Evolutionary conservation across 2,888 invertebrate genomes (phyloP).

Genomic region (Mythimna vitellina): DNA sequence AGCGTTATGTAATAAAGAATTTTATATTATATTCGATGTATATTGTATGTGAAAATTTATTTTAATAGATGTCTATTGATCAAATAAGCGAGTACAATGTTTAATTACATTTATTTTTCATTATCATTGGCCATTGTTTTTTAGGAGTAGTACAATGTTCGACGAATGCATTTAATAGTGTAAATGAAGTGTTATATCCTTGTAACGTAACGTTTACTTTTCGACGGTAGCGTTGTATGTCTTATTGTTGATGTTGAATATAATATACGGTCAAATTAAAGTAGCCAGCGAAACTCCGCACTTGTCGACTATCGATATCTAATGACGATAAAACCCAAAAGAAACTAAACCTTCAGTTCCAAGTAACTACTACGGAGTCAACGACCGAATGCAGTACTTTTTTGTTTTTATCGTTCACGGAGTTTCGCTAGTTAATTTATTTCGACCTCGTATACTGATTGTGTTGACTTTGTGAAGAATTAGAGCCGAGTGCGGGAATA

Average conservation of each 20-base stretch:
- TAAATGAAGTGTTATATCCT: conserved; percentile 73
- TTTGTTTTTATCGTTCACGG: not conserved
- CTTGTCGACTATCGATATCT: not conserved
- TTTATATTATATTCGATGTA: conserved; percentile 86
- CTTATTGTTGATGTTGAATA: conserved; percentile 67
- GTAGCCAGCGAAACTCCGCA: not conserved
- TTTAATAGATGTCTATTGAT: conserved; percentile 83
- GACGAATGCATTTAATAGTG: conserved; percentile 85
- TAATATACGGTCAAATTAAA: conserved; percentile 2
- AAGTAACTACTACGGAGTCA: not conserved
- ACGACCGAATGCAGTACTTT: not conserved
- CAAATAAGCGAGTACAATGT: conserved; percentile 79
- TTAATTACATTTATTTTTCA: conserved; percentile 67
- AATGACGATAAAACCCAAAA: not conserved
- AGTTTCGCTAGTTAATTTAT: not conserved
- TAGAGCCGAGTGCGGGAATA: conserved; percentile 45
- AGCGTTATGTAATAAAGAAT: conserved; percentile 75
- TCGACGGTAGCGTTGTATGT: conserved; percentile 67
- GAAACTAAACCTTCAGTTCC: not conserved
- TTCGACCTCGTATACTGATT: conserved; percentile 34
- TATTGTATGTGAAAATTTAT: conserved; percentile 85
- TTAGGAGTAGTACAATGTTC: conserved; percentile 84
- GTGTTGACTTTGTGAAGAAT: conserved; percentile 66
- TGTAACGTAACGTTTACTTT: conserved; percentile 70
- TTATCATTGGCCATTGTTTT: conserved; percentile 72